Base-by-base conservation (phyloP, 2,888 invertebrate species). In the Spatulosminthurus flaviceps region DNA sequence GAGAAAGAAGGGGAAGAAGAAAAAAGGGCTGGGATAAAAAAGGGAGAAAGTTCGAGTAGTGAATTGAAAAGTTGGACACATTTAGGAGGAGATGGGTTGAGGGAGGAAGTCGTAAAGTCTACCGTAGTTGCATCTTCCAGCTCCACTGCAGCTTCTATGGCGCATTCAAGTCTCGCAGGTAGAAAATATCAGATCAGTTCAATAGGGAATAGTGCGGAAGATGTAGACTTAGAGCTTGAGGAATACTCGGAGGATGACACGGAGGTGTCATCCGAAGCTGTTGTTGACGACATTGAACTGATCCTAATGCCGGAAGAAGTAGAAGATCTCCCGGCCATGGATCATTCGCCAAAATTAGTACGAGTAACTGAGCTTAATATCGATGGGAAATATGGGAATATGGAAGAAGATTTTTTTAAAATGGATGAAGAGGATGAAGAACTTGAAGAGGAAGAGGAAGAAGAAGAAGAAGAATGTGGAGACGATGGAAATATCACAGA, bases 211-310 rank as follows among this genome's bases (percentile, higher is more conserved):
- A 51, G 43, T 28, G 21, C 0, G 34, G 43, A 22, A 64, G 42
- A 19, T 21, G 16, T 11, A n/a, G 77, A 77, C 28, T 22, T 22
- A 4, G 69, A 72, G 24, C 74, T 79, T 21, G 82, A 81, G 5
- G 80, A 79, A 7, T 79, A 81, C 22, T 79, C 79, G 0, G 82
- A 84, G 11, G 82, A 83, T 43, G 84, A 84, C 60, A 82, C 83
- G 26, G 84, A 84, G 1, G 60, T 84, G n/a, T 84, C 84, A 9
- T 85, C 84, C 11, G 85, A 85, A 78, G 85, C 85, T 0, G 80
- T 85, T n/a, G 85, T 85, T 13, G 85, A 85, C 77, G 85, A 85
- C 67, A 85, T 85, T 22, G 85, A 85, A 79, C 78, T 85, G 70
- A 85, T 85, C 26, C 74, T 85, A 41, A 84, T 85, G 84, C 85